These are phyloP conservation scores for Clamator glandarius DNA, from an alignment of 2,797 vertebrate genomes.

Conservation along the genomic window DNA sequence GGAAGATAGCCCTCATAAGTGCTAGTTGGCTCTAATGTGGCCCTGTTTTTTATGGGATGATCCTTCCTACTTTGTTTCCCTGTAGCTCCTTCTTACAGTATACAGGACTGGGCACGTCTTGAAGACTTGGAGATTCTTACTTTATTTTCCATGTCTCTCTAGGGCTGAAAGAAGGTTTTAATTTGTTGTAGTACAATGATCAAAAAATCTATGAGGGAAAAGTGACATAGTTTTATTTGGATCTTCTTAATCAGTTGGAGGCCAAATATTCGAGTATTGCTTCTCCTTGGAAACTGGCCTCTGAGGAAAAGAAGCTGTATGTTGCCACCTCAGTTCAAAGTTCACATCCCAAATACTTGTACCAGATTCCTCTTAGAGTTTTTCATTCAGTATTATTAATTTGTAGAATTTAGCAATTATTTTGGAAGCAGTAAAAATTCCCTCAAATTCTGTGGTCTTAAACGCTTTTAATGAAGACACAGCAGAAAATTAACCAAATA, in stretches of 20 bases:
- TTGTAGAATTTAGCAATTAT: neutral
- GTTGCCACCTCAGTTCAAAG: neutral
- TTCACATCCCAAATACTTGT: neutral
- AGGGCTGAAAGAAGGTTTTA: neutral
- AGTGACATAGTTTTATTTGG: neutral
- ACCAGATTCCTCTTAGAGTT: neutral
- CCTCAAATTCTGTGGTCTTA: neutral
- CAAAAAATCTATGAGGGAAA: neutral
- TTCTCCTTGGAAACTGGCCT: neutral
- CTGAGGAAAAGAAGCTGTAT: neutral
- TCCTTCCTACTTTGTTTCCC: neutral
- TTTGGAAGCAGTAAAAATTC: neutral
- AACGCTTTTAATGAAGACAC: neutral
- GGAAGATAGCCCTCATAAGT: neutral
- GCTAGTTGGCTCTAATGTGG: neutral
- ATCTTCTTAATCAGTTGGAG: neutral
- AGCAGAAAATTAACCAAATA: neutral
- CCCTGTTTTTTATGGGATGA: neutral
- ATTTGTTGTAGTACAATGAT: neutral
- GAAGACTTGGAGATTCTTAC: neutral
- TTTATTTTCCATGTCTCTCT: neutral
- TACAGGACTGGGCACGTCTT: neutral
- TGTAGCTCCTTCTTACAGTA: neutral
- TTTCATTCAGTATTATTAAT: neutral
- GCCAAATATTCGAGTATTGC: neutral